Percentiles rank a stretch among this genome's conserved stretches.
Evolutionary conservation across 2,113 vertebrate species (phyloP).

Genomic region (Calypte anna): DNA sequence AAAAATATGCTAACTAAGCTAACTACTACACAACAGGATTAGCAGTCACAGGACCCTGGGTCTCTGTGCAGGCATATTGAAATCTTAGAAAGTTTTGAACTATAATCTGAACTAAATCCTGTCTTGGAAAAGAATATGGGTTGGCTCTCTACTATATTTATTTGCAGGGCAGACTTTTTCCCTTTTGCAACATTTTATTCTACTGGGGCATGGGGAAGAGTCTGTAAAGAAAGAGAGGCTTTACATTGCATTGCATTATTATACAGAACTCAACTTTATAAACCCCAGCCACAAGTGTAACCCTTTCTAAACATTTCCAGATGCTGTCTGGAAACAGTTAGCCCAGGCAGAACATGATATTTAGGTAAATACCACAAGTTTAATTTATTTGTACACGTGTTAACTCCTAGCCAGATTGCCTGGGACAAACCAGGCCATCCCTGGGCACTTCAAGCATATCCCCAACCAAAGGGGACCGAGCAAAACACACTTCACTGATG

Average conservation of each 20-base stretch:
- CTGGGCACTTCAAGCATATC: not conserved
- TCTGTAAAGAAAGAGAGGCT: not conserved
- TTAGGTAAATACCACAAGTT: not conserved
- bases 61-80: not conserved
- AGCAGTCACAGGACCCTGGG: not conserved
- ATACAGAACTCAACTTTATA: not conserved
- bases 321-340: not conserved
- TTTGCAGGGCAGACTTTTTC: not conserved
- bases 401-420: fast-evolving
- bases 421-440: not conserved
- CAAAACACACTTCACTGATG: not conserved
- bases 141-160: not conserved
- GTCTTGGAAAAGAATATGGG: not conserved
- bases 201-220: not conserved
- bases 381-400: not conserved
- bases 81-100: not conserved
- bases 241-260: not conserved
- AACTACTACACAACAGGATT: not conserved
- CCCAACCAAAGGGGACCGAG: not conserved
- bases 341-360: not conserved
- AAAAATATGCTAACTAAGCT: not conserved
- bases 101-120: not conserved
- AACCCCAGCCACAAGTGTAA: not conserved
- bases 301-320: not conserved
- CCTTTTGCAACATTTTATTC: not conserved